Percentiles rank a stretch among this genome's conserved stretches.
phyloP scores from a whole-genome alignment of 2,888 invertebrate genomes.

The Lasioglossum morio region DNA sequence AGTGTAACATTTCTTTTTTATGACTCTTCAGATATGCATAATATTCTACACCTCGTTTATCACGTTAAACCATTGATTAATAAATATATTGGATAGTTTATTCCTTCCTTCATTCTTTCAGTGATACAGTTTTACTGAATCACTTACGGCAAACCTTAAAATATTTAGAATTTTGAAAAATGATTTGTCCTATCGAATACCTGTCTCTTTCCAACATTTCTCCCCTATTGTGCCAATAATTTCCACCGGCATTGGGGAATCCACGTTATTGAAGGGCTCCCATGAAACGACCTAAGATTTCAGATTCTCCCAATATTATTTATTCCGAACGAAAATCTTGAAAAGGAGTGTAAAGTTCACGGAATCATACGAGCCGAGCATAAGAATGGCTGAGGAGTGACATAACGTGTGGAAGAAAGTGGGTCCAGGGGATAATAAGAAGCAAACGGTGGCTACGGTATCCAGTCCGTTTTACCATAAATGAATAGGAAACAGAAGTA shows the following conservation, averaged over 20 bases:
- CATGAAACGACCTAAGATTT: background rate
- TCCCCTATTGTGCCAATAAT: background rate
- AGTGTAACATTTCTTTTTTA: background rate
- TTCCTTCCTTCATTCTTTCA: too few relatives aligned
- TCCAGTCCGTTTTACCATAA: constrained; percentile 31
- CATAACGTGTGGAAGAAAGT: background rate
- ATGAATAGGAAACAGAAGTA: constrained; percentile 35
- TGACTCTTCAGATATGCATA: background rate
- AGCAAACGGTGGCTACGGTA: background rate
- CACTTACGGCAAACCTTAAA: too few relatives aligned
- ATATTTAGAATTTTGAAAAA: too few relatives aligned
- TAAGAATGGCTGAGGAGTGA: background rate
- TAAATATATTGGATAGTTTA: too few relatives aligned
- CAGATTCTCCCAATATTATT: background rate
- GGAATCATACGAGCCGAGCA: background rate
- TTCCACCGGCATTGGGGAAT: background rate
- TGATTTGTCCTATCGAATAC: too few relatives aligned
- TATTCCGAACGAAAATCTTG: background rate
- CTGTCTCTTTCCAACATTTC: background rate
- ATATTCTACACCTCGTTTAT: background rate
- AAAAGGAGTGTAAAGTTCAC: background rate
- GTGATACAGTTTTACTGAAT: too few relatives aligned
- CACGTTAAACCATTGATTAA: background rate
- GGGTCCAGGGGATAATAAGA: background rate
- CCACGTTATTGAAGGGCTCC: background rate